Base-by-base conservation (phyloP, 1,140 invertebrate species). In the Drosophila guanche region DNA sequence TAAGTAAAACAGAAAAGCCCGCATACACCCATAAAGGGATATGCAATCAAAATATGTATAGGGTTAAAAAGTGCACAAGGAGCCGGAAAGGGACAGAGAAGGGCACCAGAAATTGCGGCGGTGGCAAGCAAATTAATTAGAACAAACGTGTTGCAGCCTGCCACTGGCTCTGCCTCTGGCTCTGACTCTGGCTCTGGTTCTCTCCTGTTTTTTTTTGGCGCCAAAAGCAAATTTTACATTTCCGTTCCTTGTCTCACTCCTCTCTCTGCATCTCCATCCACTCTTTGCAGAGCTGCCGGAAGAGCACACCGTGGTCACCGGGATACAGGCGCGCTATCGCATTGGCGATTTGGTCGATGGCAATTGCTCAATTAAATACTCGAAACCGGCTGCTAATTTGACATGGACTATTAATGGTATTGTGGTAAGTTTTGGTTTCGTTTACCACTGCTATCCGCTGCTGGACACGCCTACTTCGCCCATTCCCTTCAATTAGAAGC, bases 381-480 rank as follows among this genome's bases (percentile, higher is more conserved):
- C 96, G 41, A 93, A 94, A 91, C 96, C 96, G 43, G 94, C 96
- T 37, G 96, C 96, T 58, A 96, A 97, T 92, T 93, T 97, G 58
- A 96, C 95, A 45, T 97, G 96, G 95, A 95, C 94, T 91, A 94
- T 97, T 91, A 97, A 97, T 92, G 95, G 94, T 83, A 93, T 94
- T 91, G 93, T 94, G 93, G 95, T 96, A 92, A 92, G 90, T 91
- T 86, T 86, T 77, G 88, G 77, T 83, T 88, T 88, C 74, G 70
- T 57, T 83, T 76, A 53, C 67, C 43, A 41, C 40, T 48, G 65
- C 45, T 67, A 55, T 52, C 37, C 52, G 6, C 40, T 48, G 42
- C 41, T 22, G 43, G 54, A 42, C 55, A 54, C 72, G 55, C 51
- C 71, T 47, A 55, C 10, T 8, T 41, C 51, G 42, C 61, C 71